Evolutionary conservation across 1,140 invertebrate genomes (phyloP), one percentile per base, ranked within the genome.

Genomic region (Sarcophaga peregrina): DNA sequence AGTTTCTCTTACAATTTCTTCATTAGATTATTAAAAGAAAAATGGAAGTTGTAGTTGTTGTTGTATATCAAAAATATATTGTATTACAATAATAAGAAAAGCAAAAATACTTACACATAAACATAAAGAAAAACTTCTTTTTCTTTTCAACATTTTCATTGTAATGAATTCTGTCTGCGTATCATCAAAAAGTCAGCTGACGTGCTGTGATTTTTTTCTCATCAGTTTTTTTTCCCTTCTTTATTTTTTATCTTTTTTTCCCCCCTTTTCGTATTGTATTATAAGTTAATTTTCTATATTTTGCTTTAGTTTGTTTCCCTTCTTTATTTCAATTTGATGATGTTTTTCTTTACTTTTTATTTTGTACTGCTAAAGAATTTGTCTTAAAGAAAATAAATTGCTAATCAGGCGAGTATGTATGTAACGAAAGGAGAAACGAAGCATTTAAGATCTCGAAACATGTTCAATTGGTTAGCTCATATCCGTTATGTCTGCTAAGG

Each of bases 131-230:
- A 37, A 37, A 37, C 1, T 37, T 37, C 25, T 37, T 37, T 37
- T 37, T 37, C 25, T 37, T 37, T n/a, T 46, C 74, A 37, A 5
- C 37, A 76, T 48, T 47, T 48, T 47, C 74, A 46, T 76, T 76
- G 74, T 76, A 76, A 76, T 76, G 37, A 76, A 76, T 76, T 76
- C 74, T 76, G 74, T 76, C 74, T 76, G 74, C 74, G 74, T 76
- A 47, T 76, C 74, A 76, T 47, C 74, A 17, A 68, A 68, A 68
- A 68, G 62, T 68, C 74, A 76, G 74, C 74, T 76, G 74, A 76
- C 74, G 74, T 76, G 74, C 74, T 76, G 47, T 46, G 37, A 46
- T 76, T 76, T 46, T 37, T 76, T 76, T 76, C 74, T 46, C 37
- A 47, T 46, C 45, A 76, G 7, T 46, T 76, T 76, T 76, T 37